Evolutionary conservation across 2,888 invertebrate genomes (phyloP).

Genomic region (Pachydiplax longipennis): DNA sequence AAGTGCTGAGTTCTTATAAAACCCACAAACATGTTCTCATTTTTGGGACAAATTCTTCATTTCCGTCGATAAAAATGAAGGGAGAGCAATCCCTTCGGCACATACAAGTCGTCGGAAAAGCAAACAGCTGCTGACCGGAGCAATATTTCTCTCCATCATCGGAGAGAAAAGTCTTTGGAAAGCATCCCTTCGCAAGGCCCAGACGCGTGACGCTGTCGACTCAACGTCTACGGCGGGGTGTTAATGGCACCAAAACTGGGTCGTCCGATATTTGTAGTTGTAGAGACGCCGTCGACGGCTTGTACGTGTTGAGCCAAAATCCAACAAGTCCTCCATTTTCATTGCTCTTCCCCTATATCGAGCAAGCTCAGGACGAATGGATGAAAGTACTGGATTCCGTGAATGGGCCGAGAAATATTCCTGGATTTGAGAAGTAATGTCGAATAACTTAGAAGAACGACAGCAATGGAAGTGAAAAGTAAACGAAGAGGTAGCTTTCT

Average conservation of each 20-base stretch:
- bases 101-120: background rate
- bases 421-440: background rate
- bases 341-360: background rate
- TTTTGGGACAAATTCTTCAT: background rate
- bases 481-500: too few relatives aligned
- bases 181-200: background rate
- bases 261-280: slow-evolving; percentile 36
- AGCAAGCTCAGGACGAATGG: background rate
- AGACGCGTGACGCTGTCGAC: slow-evolving; percentile 17
- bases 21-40: background rate
- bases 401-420: background rate
- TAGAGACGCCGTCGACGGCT: slow-evolving; percentile 25
- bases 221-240: slow-evolving; percentile 22
- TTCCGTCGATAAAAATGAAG: background rate
- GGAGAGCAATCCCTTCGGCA: background rate
- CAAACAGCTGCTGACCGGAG: background rate
- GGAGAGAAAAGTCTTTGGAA: background rate
- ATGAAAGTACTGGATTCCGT: background rate
- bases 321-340: slow-evolving; percentile 35
- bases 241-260: slow-evolving; percentile 40
- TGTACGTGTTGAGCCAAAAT: slow-evolving; percentile 43
- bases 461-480: too few relatives aligned
- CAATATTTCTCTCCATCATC: background rate
- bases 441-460: too few relatives aligned
- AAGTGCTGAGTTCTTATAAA: too few relatives aligned